Evolutionary conservation across 30 jellyfish, hydroid and myxozoan genomes (phyloP).

Genomic region (Hydractinia echinata): DNA sequence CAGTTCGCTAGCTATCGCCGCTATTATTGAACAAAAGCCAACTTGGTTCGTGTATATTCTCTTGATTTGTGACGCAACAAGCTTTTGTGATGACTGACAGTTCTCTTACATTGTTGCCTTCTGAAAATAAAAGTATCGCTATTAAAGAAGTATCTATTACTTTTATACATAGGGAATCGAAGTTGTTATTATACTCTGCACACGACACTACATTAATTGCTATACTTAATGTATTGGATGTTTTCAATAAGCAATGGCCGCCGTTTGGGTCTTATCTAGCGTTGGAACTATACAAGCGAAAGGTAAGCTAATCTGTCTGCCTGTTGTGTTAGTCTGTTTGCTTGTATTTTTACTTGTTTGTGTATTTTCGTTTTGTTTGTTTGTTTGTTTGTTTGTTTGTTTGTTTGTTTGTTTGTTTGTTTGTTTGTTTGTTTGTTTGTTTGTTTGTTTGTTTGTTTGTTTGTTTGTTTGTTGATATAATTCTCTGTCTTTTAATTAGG

Average conservation of each 20-base stretch:
- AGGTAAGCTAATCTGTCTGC: slow-evolving; percentile 21
- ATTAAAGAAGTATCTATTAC: too few species aligned
- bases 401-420: neutral
- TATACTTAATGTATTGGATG: slow-evolving; percentile 46
- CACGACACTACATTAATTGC: slow-evolving; percentile 87
- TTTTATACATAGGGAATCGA: slow-evolving; percentile 31
- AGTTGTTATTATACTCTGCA: slow-evolving; percentile 59
- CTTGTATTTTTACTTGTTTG: too few species aligned
- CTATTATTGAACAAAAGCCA: too few species aligned
- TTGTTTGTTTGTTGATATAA: neutral
- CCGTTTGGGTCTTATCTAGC: slow-evolving; percentile 39
- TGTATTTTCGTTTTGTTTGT: too few species aligned
- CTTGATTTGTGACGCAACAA: too few species aligned
- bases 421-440: neutral
- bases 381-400: neutral
- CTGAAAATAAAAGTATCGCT: too few species aligned
- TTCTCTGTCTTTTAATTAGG: slow-evolving; percentile 14
- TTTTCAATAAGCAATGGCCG: slow-evolving; percentile 66
- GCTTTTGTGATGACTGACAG: too few species aligned
- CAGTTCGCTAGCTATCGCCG: too few species aligned
- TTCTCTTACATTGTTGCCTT: too few species aligned
- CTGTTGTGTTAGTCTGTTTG: neutral
- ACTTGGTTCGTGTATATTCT: too few species aligned
- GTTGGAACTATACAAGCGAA: slow-evolving; percentile 51
- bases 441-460: neutral